A percentile compares a stretch with the other conserved stretches of the same genome.
Evolutionary conservation across 2,888 invertebrate genomes (phyloP).

Genomic region (Cotesia congregata): DNA sequence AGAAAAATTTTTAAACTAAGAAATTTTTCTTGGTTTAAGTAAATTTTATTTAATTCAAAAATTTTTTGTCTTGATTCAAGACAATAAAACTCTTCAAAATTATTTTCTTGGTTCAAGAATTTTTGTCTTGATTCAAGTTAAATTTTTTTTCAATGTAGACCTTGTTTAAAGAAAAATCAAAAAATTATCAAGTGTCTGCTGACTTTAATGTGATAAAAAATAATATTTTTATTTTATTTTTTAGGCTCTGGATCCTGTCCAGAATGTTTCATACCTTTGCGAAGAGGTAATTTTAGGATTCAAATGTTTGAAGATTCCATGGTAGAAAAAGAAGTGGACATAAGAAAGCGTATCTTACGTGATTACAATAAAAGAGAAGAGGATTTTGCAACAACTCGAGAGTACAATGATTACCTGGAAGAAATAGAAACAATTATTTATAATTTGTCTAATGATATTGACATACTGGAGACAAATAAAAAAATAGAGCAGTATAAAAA

Average conservation of each 20-base stretch:
- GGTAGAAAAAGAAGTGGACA: slow-evolving; percentile 98
- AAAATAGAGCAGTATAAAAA: slow-evolving; percentile 92
- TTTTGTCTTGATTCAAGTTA: too few relatives aligned
- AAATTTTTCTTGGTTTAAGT: too few relatives aligned
- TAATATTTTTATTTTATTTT: slow-evolving; percentile 24
- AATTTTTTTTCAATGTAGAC: too few relatives aligned
- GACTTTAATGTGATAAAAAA: not conserved
- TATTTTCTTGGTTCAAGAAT: too few relatives aligned
- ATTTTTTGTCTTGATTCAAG: too few relatives aligned
- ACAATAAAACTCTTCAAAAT: too few relatives aligned
- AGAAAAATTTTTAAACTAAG: too few relatives aligned
- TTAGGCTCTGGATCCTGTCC: slow-evolving; percentile 94
- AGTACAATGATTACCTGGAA: slow-evolving; percentile 97
- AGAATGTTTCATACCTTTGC: slow-evolving; percentile 89
- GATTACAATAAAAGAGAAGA: slow-evolving; percentile 97
- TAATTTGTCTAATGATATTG: slow-evolving; percentile 91
- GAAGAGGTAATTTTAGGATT: slow-evolving; percentile 91
- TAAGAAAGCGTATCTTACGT: slow-evolving; percentile 87
- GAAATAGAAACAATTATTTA: slow-evolving; percentile 93
- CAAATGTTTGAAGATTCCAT: slow-evolving; percentile 96
- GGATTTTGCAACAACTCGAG: slow-evolving; percentile 86
- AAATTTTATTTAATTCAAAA: too few relatives aligned
- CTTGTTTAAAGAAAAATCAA: not conserved
- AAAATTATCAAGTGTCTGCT: not conserved
- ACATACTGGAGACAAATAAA: slow-evolving; percentile 89